Percentiles rank a stretch among this genome's conserved stretches.
Conservation (phyloP, 2,113 vertebrate species). For the Bufo gargarizans region DNA sequence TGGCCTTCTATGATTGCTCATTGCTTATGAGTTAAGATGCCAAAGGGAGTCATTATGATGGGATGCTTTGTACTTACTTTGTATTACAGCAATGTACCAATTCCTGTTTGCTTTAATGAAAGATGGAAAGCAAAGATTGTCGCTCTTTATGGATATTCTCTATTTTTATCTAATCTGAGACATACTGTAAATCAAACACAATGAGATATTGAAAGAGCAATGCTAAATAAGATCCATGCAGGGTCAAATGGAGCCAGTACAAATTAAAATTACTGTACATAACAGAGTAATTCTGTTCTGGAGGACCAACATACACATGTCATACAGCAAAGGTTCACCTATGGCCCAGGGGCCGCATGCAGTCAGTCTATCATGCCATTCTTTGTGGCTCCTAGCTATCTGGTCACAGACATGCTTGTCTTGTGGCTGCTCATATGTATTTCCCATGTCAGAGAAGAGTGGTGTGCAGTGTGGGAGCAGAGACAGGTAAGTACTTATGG, state of each 20-base stretch:
- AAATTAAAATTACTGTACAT: neutral
- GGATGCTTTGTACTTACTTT: conserved; percentile 16
- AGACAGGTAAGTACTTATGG: too few species aligned
- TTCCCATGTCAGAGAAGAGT: too few species aligned
- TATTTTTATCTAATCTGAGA: conserved; percentile 17
- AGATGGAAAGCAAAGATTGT: conserved; percentile 27
- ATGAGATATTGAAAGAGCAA: neutral
- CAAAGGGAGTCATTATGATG: conserved; percentile 36
- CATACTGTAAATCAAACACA: conserved; percentile 9
- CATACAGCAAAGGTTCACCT: neutral
- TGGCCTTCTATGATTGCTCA: conserved; percentile 47
- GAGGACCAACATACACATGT: neutral
- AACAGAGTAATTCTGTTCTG: neutral
- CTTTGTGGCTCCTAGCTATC: too few species aligned
- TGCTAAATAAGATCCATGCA: conserved; percentile 3
- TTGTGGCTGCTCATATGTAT: too few species aligned
- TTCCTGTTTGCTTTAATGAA: conserved; percentile 36
- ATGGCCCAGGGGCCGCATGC: too few species aligned
- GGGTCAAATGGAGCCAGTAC: neutral
- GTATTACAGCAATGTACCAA: conserved; percentile 31
- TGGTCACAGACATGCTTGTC: too few species aligned
- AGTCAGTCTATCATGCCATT: too few species aligned
- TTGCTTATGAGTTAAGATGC: conserved; percentile 36
- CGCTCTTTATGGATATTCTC: conserved; percentile 25
- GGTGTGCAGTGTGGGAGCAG: too few species aligned